Base-by-base conservation (phyloP, 2,113 vertebrate genomes). In the Cathartes aura region DNA sequence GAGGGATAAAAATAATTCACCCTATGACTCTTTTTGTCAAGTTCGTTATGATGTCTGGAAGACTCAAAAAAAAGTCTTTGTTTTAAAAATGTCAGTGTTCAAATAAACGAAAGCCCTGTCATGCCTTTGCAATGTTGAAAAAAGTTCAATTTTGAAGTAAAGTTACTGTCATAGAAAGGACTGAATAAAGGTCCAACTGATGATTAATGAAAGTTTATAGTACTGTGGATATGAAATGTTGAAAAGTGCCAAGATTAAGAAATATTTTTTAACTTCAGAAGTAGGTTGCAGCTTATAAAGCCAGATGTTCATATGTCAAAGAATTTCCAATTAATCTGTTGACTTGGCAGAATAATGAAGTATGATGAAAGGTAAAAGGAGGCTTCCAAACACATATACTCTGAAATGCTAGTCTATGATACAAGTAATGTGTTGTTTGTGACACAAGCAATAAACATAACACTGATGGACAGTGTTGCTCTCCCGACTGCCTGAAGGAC, bases 41-140 rank as follows among this genome's bases (percentile, higher is more conserved):
- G 48, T 60, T 59, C 8, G 22, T 79, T 62, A 71, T 52, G 30
- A 43, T 53, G 12, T 40, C 58, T 95, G 52, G 70, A 85, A 63
- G 24, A 89, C 9, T 1, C 1, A 50, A 48, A 73, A 40, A 82
- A 75, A 55, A 8, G 14, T 27, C 64, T 72, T 79, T 89, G 43
- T 82, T 96, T 91, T 82, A 91, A 88, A 96, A 94, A 91, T 8
- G 15, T 82, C 66, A 60, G 5, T 52, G 36, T n/a, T 85, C 64
- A 95, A 94, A 93, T 87, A 75, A 22, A 79, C 23, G 15, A 68
- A 91, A 90, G 42, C 6, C 62, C 58, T 70, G 6, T 82, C 45
- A 38, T 76, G 40, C 10, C 24, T 90, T 88, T 66, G 24, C 15
- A 90, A 73, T 53, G 36, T 19, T 71, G 40, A 32, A 36, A 86